Evolutionary conservation across 2,797 vertebrate species (phyloP).

Genomic region (Zalophus californianus): DNA sequence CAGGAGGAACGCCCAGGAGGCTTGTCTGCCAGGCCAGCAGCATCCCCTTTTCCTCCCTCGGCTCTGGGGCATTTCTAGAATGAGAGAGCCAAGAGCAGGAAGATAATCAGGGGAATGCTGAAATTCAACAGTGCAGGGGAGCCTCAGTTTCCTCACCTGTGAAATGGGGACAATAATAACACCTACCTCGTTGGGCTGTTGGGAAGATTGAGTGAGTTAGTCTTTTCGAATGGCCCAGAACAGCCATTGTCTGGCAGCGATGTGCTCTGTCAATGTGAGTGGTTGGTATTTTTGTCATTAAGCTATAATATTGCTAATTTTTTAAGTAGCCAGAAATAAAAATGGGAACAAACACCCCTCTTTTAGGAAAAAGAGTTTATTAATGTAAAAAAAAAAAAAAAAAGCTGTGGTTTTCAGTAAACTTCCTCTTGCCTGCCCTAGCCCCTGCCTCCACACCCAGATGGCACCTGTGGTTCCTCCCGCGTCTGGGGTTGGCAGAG

Average conservation of each 20-base stretch:
- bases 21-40: neutral
- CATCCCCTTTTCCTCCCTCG: neutral
- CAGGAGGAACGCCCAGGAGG: neutral
- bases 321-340: neutral
- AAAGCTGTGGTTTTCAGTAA: neutral
- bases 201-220: neutral
- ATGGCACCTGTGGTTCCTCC: slow-evolving; percentile 57
- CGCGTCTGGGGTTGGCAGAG: slow-evolving; percentile 6
- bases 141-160: neutral
- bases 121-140: neutral
- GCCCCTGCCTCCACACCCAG: slow-evolving; percentile 17
- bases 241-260: no score
- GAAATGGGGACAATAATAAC: neutral
- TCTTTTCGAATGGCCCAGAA: neutral
- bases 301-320: neutral
- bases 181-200: rapidly evolving
- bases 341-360: neutral
- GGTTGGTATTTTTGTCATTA: neutral
- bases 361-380: slow-evolving; percentile 17
- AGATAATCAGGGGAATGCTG: neutral
- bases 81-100: neutral
- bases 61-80: neutral
- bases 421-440: neutral
- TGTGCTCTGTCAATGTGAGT: neutral
- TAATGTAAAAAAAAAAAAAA: neutral